Evolutionary conservation across 2,113 vertebrate species (phyloP), one percentile per base, ranked within the genome.

Genomic region (Centropristis striata): DNA sequence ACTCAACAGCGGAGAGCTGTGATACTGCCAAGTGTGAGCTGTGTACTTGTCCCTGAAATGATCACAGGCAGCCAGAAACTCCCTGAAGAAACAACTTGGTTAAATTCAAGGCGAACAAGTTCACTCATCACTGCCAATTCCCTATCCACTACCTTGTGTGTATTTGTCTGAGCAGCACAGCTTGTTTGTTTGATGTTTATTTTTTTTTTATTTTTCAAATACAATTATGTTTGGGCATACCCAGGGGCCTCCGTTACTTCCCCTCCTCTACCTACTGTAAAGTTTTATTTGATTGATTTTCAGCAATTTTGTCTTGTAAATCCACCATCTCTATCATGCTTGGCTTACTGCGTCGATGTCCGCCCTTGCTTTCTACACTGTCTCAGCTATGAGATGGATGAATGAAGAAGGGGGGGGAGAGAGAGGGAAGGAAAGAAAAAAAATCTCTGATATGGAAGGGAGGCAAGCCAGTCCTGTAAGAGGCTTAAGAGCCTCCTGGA

Each of bases 401-500:
- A 78, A 86, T 61, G 68, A 70, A 78, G 61, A 68, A 67, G 37
- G 41, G 51, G 55, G 49, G 63, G 71, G 66, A 61, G 36, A 65
- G 64, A 65, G 54, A 71, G 58, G 6, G 32, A 32, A 55, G 67
- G 20, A 69, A 80, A 79, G 37, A 81, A 76, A 42, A 13, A 50
- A 80, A 73, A 90, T 21, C 47, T 57, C 54, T 51, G 78, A 86
- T 70, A 51, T 73, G 73, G 55, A 69, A 81, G 74, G 65, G 65
- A 91, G 67, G 75, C 74, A 84, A 88, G 68, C 58, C 68, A 80
- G 90, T 86, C 80, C 77, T 63, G 72, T 94, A 95, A 95, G 93
- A 94, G 78, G 93, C 93, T 95, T 95, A 95, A 88, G 73, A 85
- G 82, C 72, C 89, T 94, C 87, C 80, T 88, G 92, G 92, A 92